Conservation (phyloP, 2,888 invertebrate species). For the Heterodera filipjevi region DNA sequence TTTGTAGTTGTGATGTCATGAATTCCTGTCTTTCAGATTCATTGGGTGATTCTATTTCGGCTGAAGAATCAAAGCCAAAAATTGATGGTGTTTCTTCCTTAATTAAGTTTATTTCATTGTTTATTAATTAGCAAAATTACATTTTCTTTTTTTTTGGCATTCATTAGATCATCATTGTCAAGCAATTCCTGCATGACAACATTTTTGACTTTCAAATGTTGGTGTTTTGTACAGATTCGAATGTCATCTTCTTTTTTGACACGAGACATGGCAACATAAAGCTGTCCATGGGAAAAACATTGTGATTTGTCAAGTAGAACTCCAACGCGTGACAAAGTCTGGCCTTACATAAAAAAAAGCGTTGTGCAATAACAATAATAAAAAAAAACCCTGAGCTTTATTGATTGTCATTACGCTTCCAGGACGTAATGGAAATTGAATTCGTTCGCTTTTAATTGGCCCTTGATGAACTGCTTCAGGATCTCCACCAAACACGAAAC, state of each 20-base stretch:
- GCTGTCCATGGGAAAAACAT: slow-evolving; percentile 21
- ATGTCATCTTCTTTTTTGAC: neutral
- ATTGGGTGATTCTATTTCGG: too few relatives aligned
- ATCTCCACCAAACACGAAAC: neutral
- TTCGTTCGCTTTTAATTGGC: neutral
- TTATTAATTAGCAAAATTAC: too few relatives aligned
- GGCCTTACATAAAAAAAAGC: neutral
- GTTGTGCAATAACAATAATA: neutral
- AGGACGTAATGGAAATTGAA: slow-evolving; percentile 23
- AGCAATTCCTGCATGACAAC: neutral
- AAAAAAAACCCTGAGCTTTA: slow-evolving; percentile 24
- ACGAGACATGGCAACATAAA: slow-evolving; percentile 22
- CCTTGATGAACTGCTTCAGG: neutral
- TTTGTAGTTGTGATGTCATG: too few relatives aligned
- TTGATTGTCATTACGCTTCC: slow-evolving; percentile 30
- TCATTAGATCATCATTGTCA: neutral
- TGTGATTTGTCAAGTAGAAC: neutral
- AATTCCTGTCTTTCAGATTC: too few relatives aligned
- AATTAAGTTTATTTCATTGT: too few relatives aligned
- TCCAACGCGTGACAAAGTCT: slow-evolving; percentile 3
- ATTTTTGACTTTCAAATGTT: neutral
- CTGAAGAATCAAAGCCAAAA: too few relatives aligned
- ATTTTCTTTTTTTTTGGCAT: too few relatives aligned
- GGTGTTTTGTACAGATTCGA: neutral
- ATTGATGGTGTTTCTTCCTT: too few relatives aligned